These are phyloP conservation scores for Epistrophella euchroma DNA, from an alignment of 2,888 invertebrate species.

Conservation along the genomic window DNA sequence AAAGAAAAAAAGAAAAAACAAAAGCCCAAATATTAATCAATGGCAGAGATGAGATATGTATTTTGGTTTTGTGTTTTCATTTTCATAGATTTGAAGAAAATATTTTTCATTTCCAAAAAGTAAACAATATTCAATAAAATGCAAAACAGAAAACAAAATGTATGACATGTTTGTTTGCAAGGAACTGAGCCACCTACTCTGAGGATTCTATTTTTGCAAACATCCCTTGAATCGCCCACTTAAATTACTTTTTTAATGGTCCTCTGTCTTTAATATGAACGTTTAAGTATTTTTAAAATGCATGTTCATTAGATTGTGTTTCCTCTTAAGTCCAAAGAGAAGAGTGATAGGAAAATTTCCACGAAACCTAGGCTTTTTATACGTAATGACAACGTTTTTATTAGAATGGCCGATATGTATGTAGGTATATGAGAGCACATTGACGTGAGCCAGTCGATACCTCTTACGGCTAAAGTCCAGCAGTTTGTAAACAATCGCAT, in stretches of 20 bases:
- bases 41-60: background rate
- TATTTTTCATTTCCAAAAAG: background rate
- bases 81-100: background rate
- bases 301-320: background rate
- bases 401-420: too few relatives aligned
- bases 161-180: background rate
- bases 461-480: too few relatives aligned
- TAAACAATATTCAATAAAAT: background rate
- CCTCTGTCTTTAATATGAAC: constrained; percentile 3
- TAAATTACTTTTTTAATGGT: background rate
- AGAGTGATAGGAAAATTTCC: too few relatives aligned
- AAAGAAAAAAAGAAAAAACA: background rate
- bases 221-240: constrained; percentile 34
- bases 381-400: too few relatives aligned
- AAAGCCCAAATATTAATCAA: background rate
- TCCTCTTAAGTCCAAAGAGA: too few relatives aligned
- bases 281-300: background rate
- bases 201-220: constrained; percentile 28
- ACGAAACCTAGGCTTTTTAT: too few relatives aligned
- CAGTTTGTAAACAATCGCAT: too few relatives aligned
- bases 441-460: too few relatives aligned
- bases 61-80: background rate
- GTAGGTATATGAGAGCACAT: too few relatives aligned
- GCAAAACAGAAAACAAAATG: constrained; percentile 2
- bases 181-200: background rate